Percentiles rank a stretch among this genome's conserved stretches.
These are phyloP conservation scores for Ammodytes marinus DNA, from an alignment of 2,113 vertebrate species.

Conservation along the genomic window DNA sequence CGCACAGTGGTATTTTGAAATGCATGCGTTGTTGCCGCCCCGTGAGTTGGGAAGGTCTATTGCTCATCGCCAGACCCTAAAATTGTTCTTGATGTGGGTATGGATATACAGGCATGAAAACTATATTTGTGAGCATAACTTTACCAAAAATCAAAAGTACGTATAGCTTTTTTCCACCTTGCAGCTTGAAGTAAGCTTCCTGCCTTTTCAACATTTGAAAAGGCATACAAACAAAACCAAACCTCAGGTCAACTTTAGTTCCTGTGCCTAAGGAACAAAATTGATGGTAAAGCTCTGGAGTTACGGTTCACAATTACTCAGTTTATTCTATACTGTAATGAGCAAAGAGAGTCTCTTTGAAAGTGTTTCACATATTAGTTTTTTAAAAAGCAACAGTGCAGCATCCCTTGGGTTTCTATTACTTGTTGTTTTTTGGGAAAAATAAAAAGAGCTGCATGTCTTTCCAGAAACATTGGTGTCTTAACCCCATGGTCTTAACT, in stretches of 20 bases:
- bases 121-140: background rate
- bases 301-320: background rate
- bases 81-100: too few relatives aligned
- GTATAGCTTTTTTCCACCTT: background rate
- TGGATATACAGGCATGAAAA: too few relatives aligned
- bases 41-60: too few relatives aligned
- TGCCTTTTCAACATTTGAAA: conserved; percentile 7
- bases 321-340: background rate
- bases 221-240: background rate
- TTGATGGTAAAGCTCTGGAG: background rate
- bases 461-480: conserved; percentile 10
- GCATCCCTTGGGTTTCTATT: background rate
- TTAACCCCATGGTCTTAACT: too few relatives aligned
- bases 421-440: background rate
- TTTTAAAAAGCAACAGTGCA: background rate
- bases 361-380: background rate
- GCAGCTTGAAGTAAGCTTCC: background rate
- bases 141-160: conserved; percentile 1
- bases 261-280: conserved; percentile 1
- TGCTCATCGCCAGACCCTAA: too few relatives aligned
- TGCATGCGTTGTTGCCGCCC: too few relatives aligned
- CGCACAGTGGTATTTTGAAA: too few relatives aligned
- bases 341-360: background rate
- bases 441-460: background rate
- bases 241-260: background rate